Evolutionary conservation across 2,797 vertebrate species (phyloP), one percentile per base, ranked within the genome.

Genomic region (Manis javanica): DNA sequence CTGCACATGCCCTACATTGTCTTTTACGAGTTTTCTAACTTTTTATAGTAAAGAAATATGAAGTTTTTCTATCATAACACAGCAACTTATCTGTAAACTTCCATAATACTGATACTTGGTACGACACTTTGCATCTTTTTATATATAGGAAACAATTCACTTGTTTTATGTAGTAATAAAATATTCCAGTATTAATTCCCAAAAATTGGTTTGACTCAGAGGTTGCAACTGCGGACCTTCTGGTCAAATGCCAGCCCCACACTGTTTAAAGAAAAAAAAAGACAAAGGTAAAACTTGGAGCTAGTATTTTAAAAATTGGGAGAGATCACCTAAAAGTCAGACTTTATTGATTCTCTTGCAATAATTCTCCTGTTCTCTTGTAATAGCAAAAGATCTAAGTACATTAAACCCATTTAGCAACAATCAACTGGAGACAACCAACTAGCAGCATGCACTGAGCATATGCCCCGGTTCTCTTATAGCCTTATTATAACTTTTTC

Each of bases 81-180:
- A 46, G 13, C 15, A 66, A 68, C 49, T 26, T 63, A 71, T 24
- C 34, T 64, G 11, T 24, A 78, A 16, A 88, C 31, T n/a, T 69
- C 49, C 53, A 87, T 2, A 57, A 31, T 91, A 15, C 39, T 88
- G 8, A 55, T 64, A 46, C 1, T 74, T 77, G 8, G 31, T 63
- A 68, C 19, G 61, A 49, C 29, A 69, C 12, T 92, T 90, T 88
- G 16, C 42, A 86, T 42, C 0, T 34, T 86, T 78, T 78, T 68
- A 72, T 53, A 9, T 5, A 46, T 90, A 66, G 12, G 29, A 94
- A 86, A 86, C 29, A 71, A 23, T 55, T 55, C 53, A 61, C 10
- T 39, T 90, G 24, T 39, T 90, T 96, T 57, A 95, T 88, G 85
- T 21, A 57, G 61, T 49, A 90, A 78, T 71, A 69, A 92, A 94